These are phyloP conservation scores for Pelochelys cantorii DNA, from an alignment of 2,797 vertebrate genomes.

Conservation along the genomic window DNA sequence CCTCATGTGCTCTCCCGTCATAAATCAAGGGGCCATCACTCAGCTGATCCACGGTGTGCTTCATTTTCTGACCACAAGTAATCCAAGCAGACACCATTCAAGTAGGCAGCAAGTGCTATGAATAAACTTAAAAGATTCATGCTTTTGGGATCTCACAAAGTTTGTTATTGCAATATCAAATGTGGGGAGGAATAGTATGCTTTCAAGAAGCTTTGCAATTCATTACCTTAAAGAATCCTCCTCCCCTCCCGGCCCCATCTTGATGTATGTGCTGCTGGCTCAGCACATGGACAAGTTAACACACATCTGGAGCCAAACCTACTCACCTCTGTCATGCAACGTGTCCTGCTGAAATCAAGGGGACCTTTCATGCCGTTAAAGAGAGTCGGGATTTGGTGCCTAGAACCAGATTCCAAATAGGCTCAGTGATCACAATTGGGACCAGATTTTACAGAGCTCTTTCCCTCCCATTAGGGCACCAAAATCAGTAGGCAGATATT, in stretches of 20 bases:
- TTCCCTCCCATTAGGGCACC: neutral
- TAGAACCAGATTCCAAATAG: neutral
- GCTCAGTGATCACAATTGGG: neutral
- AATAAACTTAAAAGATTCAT: slow-evolving; percentile 42
- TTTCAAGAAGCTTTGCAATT: slow-evolving; percentile 1
- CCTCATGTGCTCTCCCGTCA: neutral
- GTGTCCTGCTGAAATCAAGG: neutral
- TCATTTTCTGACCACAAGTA: slow-evolving; percentile 8
- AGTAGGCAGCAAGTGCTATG: slow-evolving; percentile 28
- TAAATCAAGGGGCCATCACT: neutral
- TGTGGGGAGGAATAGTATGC: neutral
- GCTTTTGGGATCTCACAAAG: no score
- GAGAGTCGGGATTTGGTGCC: neutral
- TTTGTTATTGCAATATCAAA: no score
- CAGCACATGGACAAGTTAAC: neutral
- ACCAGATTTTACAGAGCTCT: neutral
- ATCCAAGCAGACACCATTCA: neutral
- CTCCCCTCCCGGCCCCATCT: neutral
- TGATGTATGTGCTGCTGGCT: neutral
- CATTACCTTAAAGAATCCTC: neutral
- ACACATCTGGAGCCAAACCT: neutral
- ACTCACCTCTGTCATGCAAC: fast-evolving
- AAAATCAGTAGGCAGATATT: neutral
- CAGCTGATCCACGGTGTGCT: neutral
- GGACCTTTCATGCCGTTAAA: neutral